Evolutionary conservation across 2,888 invertebrate species (phyloP).

Genomic region (Chymomyza procnemis): DNA sequence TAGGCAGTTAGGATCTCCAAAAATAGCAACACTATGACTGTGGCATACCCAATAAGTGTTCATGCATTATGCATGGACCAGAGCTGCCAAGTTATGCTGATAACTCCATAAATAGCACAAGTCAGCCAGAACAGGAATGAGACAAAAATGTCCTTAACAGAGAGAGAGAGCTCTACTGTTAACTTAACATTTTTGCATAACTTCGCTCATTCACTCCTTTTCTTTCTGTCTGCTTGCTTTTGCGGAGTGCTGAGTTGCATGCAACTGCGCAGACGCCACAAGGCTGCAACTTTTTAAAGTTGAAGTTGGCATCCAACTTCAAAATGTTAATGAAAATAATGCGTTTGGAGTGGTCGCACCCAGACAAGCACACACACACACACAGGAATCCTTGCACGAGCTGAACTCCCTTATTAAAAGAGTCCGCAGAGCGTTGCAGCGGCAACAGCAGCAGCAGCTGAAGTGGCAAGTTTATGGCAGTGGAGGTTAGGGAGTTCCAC

Average conservation of each 20-base stretch:
- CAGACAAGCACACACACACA: slow-evolving; percentile 2
- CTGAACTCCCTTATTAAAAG: slow-evolving; percentile 10
- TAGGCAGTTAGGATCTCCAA: slow-evolving; percentile 41
- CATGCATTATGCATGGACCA: slow-evolving; percentile 15
- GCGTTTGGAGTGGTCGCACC: slow-evolving; percentile 34
- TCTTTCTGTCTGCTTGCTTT: no score
- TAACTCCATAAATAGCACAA: slow-evolving; percentile 34
- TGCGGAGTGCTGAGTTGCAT: not conserved
- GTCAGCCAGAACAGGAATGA: slow-evolving; percentile 24
- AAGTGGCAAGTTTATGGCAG: not conserved
- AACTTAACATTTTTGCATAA: slow-evolving; percentile 19
- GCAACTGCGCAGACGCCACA: slow-evolving; percentile 54
- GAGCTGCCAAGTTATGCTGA: not conserved
- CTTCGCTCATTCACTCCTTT: not conserved
- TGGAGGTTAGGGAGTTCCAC: not conserved
- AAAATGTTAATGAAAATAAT: slow-evolving; percentile 71
- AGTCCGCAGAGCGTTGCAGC: slow-evolving; percentile 2
- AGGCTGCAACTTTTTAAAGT: slow-evolving; percentile 36
- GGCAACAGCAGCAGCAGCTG: not conserved
- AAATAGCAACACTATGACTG: slow-evolving; percentile 32
- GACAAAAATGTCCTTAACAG: slow-evolving; percentile 15
- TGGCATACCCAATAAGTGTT: not conserved
- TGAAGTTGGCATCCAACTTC: slow-evolving; percentile 45
- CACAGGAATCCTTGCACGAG: slow-evolving; percentile 9
- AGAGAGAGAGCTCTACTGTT: no score